Conservation (phyloP, 2,888 invertebrate genomes). For the Andricus curvator region DNA sequence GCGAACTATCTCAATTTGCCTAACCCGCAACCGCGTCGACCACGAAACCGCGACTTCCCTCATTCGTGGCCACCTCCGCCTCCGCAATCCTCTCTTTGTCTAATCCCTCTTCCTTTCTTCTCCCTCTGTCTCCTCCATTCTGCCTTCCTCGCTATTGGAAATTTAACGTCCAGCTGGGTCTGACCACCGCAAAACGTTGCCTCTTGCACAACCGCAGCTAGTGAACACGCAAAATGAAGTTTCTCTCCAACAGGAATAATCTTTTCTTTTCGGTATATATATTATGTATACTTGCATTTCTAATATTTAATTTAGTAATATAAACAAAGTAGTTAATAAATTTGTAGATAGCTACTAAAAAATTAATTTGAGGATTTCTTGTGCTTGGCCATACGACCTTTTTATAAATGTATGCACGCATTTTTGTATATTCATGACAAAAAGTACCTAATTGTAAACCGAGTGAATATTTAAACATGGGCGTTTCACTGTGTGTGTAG, state of each 20-base stretch:
- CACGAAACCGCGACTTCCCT: constrained; percentile 72
- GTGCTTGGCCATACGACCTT: too few relatives aligned
- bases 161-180: constrained; percentile 27
- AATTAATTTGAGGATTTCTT: too few relatives aligned
- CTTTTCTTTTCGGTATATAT: background rate
- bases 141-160: constrained; percentile 32
- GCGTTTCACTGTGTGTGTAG: background rate
- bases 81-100: constrained; percentile 46
- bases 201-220: constrained; percentile 24
- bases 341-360: too few relatives aligned
- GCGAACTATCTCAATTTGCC: constrained; percentile 77
- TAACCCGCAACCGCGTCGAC: constrained; percentile 71
- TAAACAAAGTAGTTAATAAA: too few relatives aligned
- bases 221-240: constrained; percentile 33
- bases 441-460: constrained; percentile 2
- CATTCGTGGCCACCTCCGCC: constrained; percentile 59
- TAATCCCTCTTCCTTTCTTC: background rate
- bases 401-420: background rate
- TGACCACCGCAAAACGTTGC: constrained; percentile 32
- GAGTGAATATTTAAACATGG: constrained; percentile 13
- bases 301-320: background rate
- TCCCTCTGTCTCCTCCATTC: constrained; percentile 17
- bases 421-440: background rate
- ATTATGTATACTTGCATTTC: too few relatives aligned
- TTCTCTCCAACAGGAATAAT: background rate